Evolutionary conservation across 2,113 vertebrate genomes (phyloP).

Genomic region (Lichenostomus cassidix): DNA sequence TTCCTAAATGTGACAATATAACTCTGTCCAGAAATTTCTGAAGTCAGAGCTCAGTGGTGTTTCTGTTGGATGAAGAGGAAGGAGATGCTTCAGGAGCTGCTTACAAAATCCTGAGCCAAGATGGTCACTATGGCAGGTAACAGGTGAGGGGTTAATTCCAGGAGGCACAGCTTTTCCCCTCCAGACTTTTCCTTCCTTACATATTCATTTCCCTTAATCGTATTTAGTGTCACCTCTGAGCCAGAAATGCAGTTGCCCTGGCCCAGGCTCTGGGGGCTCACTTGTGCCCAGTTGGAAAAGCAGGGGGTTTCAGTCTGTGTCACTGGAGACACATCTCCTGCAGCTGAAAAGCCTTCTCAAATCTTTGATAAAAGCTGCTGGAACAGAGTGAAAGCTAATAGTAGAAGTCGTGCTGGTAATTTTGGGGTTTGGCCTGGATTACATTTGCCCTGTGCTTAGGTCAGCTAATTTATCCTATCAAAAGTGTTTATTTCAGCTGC

Average conservation of each 20-base stretch:
- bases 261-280: background rate
- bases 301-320: slow-evolving; percentile 4
- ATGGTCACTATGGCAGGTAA: background rate
- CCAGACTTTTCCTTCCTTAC: background rate
- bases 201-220: background rate
- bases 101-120: background rate
- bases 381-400: slow-evolving; percentile 1
- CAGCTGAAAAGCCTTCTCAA: slow-evolving; percentile 34
- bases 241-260: background rate
- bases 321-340: background rate
- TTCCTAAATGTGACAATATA: background rate
- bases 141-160: background rate
- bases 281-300: background rate
- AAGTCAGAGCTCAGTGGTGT: background rate
- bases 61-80: background rate
- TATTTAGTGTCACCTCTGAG: background rate
- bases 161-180: background rate
- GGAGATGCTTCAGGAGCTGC: background rate
- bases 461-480: background rate
- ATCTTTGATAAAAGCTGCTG: slow-evolving; percentile 18
- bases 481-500: background rate
- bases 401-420: background rate
- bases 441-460: background rate
- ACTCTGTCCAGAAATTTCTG: background rate
- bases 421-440: background rate